A percentile compares a stretch with the other conserved stretches of the same genome.
phyloP scores from a whole-genome alignment of 2,113 vertebrate species.

The Plecturocebus donacophilus region DNA sequence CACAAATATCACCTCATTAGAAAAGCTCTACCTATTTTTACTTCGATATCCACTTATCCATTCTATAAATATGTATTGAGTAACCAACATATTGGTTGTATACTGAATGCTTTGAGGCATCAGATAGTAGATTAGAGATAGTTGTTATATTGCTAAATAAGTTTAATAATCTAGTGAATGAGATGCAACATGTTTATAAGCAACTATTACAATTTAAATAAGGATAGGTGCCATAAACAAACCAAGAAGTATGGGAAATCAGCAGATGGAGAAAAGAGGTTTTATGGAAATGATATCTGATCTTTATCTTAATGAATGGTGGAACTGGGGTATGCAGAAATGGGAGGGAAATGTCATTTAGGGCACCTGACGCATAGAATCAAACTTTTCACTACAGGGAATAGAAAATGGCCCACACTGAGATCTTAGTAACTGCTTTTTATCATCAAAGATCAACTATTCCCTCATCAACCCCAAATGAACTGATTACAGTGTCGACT shows the following conservation, averaged over 20 bases:
- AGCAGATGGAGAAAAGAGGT: background rate
- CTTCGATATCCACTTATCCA: background rate
- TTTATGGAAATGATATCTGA: background rate
- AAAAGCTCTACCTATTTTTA: background rate
- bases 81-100: background rate
- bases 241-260: background rate
- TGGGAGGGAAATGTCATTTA: background rate
- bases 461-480: background rate
- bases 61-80: background rate
- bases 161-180: background rate
- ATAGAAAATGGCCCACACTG: background rate
- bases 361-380: background rate
- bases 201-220: background rate
- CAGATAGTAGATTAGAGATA: background rate
- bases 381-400: background rate
- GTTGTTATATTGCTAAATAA: background rate
- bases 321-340: background rate
- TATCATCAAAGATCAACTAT: background rate
- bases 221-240: background rate
- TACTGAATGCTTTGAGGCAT: background rate
- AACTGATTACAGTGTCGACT: background rate
- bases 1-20: background rate
- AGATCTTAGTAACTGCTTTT: background rate
- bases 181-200: background rate
- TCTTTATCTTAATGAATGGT: constrained; percentile 31